Evolutionary conservation across 2,797 vertebrate genomes (phyloP).

Genomic region (Aulostomus chinensis): DNA sequence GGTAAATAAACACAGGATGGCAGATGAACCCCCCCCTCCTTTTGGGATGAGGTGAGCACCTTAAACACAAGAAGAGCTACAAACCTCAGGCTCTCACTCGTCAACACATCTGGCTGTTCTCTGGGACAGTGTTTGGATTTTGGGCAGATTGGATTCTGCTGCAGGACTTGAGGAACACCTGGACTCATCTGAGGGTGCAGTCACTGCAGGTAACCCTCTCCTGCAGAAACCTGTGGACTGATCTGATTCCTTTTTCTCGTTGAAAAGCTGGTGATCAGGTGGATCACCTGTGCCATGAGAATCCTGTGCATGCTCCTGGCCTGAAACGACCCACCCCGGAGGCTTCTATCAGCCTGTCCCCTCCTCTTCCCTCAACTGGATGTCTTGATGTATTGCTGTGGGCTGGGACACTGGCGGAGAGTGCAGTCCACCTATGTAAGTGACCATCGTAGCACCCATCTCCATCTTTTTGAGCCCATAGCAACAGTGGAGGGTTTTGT

Average conservation of each 20-base stretch:
- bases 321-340: conserved; percentile 51
- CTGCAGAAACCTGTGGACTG: conserved; percentile 34
- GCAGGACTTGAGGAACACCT: conserved; percentile 31
- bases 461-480: conserved; percentile 46
- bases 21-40: conserved; percentile 42
- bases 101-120: conserved; percentile 5
- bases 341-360: conserved; percentile 62
- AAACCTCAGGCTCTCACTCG: conserved; percentile 14
- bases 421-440: conserved; percentile 94
- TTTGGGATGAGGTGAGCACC: conserved; percentile 41
- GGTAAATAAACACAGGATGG: conserved; percentile 53
- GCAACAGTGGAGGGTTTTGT: conserved; percentile 49
- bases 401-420: conserved; percentile 95
- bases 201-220: conserved; percentile 7
- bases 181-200: conserved; percentile 29
- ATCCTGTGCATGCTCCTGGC: conserved; percentile 33
- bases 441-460: conserved; percentile 46
- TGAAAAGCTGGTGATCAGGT: conserved; percentile 35
- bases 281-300: conserved; percentile 57
- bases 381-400: conserved; percentile 99
- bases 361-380: conserved; percentile 77
- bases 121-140: conserved; percentile 15
- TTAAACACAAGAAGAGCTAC: conserved; percentile 20
- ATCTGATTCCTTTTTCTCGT: neutral
- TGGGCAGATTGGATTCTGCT: neutral